A percentile compares a stretch with the other conserved stretches of the same genome.
phyloP scores from a whole-genome alignment of 2,888 invertebrate species.

The Dicyrtoma fusca region DNA sequence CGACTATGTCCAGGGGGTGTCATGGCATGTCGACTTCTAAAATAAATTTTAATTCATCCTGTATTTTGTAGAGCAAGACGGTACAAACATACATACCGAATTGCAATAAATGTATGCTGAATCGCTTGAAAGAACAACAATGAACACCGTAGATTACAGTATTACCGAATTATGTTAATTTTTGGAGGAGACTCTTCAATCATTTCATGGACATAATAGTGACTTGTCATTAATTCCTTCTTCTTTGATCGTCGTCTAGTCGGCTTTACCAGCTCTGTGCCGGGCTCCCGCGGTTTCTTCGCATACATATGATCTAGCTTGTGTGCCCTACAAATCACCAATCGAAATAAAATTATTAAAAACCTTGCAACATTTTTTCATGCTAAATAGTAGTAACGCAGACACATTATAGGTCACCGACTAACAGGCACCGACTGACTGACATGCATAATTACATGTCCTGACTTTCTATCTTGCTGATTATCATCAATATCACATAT shows the following conservation, averaged over 20 bases:
- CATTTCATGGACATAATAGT: conserved; percentile 42
- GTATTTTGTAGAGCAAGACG: not conserved
- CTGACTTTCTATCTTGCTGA: too few species aligned
- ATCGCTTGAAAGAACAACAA: too few species aligned
- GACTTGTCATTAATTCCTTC: conserved; percentile 39
- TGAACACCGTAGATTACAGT: too few species aligned
- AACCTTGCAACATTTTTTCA: not conserved
- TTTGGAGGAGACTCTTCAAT: conserved; percentile 42
- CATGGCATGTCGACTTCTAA: conserved; percentile 22
- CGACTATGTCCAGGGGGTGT: conserved; percentile 6
- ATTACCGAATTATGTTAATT: conserved; percentile 52
- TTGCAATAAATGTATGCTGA: too few species aligned
- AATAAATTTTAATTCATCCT: not conserved
- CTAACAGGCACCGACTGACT: too few species aligned
- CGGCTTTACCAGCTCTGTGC: conserved; percentile 37
- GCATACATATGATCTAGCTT: conserved; percentile 54
- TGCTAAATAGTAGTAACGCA: not conserved
- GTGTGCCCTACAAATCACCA: conserved; percentile 38
- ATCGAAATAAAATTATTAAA: conserved; percentile 9
- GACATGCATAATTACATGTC: too few species aligned
- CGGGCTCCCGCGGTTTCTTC: conserved; percentile 50
- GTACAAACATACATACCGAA: too few species aligned
- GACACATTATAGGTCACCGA: not conserved
- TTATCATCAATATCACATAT: too few species aligned
- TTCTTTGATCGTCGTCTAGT: conserved; percentile 42